These are phyloP conservation scores for Prorops nasuta DNA, from an alignment of 1,140 invertebrate genomes.

Conservation along the genomic window DNA sequence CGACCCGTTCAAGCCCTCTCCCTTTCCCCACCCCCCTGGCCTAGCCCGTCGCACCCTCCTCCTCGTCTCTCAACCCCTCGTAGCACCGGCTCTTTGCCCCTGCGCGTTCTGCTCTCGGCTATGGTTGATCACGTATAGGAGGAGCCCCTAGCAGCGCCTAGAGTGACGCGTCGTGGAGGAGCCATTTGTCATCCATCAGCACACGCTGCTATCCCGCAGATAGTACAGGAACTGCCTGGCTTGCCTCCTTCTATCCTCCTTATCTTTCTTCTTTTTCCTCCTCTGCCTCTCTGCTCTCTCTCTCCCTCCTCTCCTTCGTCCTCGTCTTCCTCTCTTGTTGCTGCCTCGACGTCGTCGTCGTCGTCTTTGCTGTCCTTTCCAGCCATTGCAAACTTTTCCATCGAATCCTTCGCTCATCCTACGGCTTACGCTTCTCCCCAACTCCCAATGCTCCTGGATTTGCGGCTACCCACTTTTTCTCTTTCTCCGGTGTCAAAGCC, in stretches of 20 bases:
- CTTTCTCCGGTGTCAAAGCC: too few relatives aligned
- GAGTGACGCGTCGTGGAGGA: slow-evolving; percentile 52
- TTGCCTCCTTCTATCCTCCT: slow-evolving; percentile 2
- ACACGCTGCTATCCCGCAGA: slow-evolving; percentile 30
- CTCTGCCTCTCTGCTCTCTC: slow-evolving; percentile 7
- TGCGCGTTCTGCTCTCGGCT: slow-evolving; percentile 34
- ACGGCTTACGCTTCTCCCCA: too few relatives aligned
- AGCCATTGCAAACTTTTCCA: too few relatives aligned
- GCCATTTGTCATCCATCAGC: slow-evolving; percentile 56
- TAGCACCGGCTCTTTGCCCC: slow-evolving; percentile 16
- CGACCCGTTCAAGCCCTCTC: slow-evolving; percentile 34
- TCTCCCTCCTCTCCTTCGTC: neutral
- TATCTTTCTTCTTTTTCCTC: slow-evolving; percentile 15
- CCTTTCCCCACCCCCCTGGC: slow-evolving; percentile 10
- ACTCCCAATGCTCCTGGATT: too few relatives aligned
- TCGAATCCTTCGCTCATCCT: too few relatives aligned
- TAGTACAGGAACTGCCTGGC: slow-evolving; percentile 15
- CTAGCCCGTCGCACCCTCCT: neutral
- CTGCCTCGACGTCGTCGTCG: too few relatives aligned
- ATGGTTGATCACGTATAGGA: slow-evolving; percentile 52
- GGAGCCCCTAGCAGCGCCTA: slow-evolving; percentile 44
- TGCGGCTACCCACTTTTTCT: too few relatives aligned
- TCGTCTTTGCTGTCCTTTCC: too few relatives aligned
- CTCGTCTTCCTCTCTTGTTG: too few relatives aligned
- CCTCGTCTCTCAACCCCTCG: slow-evolving; percentile 1